Base-by-base conservation (phyloP, 2,113 vertebrate genomes). In the Alligator sinensis region DNA sequence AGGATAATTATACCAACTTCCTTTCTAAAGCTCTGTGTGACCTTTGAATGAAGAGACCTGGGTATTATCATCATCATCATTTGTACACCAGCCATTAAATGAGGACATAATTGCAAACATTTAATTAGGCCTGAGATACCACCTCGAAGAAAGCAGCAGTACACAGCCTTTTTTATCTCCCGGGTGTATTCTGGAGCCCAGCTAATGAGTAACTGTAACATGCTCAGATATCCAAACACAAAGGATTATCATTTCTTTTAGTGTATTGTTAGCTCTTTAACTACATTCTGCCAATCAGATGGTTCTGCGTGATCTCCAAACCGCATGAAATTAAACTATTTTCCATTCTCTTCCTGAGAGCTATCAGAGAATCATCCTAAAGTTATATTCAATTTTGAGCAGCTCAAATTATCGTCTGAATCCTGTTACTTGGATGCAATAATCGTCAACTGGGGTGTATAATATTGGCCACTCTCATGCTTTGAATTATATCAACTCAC, bases 241-340 rank as follows among this genome's bases (percentile, higher is more conserved):
- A 60, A 58, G 11, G 63, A 24, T 84, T 89, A 61, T 78, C 77
- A 38, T 84, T 12, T 77, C 89, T 94, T 84, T 76, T n/a, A 90
- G 18, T 77, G 24, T 80, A 81, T 24, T 81, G 17, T 82, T 38
- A 76, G 74, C 82, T 88, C 63, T 24, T 66, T 34, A 91, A 25
- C 24, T 89, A 94, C 47, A 27, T 24, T 94, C 82, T 95, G 87
- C 88, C 90, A 83, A 91, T 86, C 86, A 93, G 90, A 95, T 96
- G 91, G 86, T 55, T 77, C 63, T 66, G 90, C 79, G 90, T 91
- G 74, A 77, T 93, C 89, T 95, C 93, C 64, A 92, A 93, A 91
- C 57, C 13, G 85, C 77, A 92, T 77, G 86, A 96, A 77, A 95
- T 93, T 88, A 94, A 47, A 47, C 82, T 75, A 70, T 75, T 93